Percentiles rank a stretch among this genome's conserved stretches.
Conservation (phyloP, 2,113 vertebrate species). For the Rhinolophus ferrumequinum region DNA sequence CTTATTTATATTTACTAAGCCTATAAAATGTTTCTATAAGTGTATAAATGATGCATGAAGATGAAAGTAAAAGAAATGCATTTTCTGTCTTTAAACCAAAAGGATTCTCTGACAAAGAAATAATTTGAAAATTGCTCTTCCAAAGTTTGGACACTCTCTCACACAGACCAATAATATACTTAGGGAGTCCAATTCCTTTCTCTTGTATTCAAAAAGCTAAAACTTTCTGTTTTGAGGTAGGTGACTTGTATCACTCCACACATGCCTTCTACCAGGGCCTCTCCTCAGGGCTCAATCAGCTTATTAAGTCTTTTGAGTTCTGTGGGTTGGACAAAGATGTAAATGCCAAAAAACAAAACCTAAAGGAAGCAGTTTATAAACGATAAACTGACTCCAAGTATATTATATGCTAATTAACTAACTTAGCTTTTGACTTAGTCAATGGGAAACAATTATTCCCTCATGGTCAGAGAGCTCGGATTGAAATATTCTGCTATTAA, state of each 20-base stretch:
- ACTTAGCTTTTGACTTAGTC: constrained; percentile 55
- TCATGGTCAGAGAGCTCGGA: constrained; percentile 26
- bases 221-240: neutral
- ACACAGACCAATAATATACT: neutral
- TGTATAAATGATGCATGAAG: neutral
- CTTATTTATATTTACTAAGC: constrained; percentile 46
- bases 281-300: neutral
- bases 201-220: constrained; percentile 27
- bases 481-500: constrained; percentile 51
- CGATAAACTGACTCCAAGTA: neutral
- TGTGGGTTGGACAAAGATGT: constrained; percentile 1
- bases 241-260: neutral
- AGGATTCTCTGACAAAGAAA: neutral
- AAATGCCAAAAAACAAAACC: constrained; percentile 54
- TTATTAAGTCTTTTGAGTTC: constrained; percentile 25
- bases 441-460: constrained; percentile 53
- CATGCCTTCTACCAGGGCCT: neutral
- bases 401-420: constrained; percentile 38
- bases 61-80: constrained; percentile 47
- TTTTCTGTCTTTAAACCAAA: neutral
- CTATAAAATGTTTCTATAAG: constrained; percentile 41
- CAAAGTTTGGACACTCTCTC: constrained; percentile 12
- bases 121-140: neutral
- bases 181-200: constrained; percentile 14
- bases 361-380: neutral